Evolutionary conservation across 2,888 invertebrate genomes (phyloP), one percentile per base, ranked within the genome.

Genomic region (Gandaritis pyraliata): DNA sequence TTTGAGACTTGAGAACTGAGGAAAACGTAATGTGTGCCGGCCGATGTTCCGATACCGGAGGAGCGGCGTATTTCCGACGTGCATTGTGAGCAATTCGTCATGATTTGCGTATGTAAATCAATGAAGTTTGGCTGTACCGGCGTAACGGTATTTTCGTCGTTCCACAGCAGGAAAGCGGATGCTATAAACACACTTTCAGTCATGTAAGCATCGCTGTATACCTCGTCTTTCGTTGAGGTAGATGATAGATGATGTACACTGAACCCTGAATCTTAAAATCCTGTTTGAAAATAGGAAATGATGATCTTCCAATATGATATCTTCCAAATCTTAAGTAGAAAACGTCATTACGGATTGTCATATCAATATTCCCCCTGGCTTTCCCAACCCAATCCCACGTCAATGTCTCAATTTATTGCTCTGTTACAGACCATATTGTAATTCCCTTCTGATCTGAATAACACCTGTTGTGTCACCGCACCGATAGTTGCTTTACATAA

Each of bases 61-160:
- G 74, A 75, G 76, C 73, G 74, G 73, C 72, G 78, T 82, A 87
- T 86, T 89, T 85, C 71, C 86, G 83, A 82, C 83, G 81, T 83
- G 85, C 83, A 86, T 85, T 85, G 88, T 85, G 81, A 78, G 84
- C 84, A 88, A 89, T 89, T 90, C 90, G 89, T 89, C 90, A 90
- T 86, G 88, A 88, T 87, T 89, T 87, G 88, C 88, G 89, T 90
- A 91, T 90, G 90, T 88, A 90, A 92, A 90, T 90, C 87, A 83
- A 86, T 87, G 85, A 80, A 87, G 86, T 90, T 90, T 81, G 86
- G 88, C 82, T 86, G 86, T 85, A 85, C 83, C 83, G 80, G 82
- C 77, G 82, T 88, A 91, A 90, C 92, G 89, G 91, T 90, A 89
- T 90, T 90, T 89, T 87, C 82, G 90, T 88, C 89, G 89, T 83